Evolutionary conservation across 2,113 vertebrate genomes (phyloP).

Genomic region (Indri indri): DNA sequence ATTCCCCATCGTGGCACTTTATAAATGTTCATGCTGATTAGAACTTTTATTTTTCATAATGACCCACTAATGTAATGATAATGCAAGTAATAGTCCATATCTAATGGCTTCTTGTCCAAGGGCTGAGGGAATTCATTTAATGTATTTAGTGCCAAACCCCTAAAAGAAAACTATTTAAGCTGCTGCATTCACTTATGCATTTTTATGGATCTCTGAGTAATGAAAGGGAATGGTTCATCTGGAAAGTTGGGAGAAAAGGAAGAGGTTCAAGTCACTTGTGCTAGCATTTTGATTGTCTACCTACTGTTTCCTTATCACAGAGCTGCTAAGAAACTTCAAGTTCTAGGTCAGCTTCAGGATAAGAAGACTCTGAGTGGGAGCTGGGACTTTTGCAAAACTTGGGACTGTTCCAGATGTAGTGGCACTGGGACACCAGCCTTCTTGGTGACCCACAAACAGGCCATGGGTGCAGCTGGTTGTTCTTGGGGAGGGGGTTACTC

Average conservation of each 20-base stretch:
- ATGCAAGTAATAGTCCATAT: constrained; percentile 82
- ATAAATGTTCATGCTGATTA: constrained; percentile 79
- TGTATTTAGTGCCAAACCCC: constrained; percentile 77
- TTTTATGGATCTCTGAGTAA: constrained; percentile 65
- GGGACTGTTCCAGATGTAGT: background rate
- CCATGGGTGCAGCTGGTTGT: background rate
- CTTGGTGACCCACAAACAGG: background rate
- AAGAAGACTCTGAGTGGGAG: background rate
- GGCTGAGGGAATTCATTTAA: constrained; percentile 79
- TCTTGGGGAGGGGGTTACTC: background rate
- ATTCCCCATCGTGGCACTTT: constrained; percentile 70
- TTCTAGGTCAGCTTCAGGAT: background rate
- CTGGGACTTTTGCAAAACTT: background rate
- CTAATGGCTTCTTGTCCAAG: constrained; percentile 82
- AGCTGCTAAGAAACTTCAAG: background rate
- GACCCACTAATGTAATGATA: constrained; percentile 81
- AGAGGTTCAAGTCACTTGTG: background rate
- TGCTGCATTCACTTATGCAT: constrained; percentile 52
- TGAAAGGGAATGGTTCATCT: constrained; percentile 55
- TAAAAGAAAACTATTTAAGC: constrained; percentile 76
- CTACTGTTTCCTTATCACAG: background rate
- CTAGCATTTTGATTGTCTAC: constrained; percentile 18
- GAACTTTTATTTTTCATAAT: constrained; percentile 82
- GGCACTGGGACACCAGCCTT: background rate
- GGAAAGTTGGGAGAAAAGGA: constrained; percentile 39